Conservation (phyloP, 2,888 invertebrate species). For the Leptogaster cylindrica region DNA sequence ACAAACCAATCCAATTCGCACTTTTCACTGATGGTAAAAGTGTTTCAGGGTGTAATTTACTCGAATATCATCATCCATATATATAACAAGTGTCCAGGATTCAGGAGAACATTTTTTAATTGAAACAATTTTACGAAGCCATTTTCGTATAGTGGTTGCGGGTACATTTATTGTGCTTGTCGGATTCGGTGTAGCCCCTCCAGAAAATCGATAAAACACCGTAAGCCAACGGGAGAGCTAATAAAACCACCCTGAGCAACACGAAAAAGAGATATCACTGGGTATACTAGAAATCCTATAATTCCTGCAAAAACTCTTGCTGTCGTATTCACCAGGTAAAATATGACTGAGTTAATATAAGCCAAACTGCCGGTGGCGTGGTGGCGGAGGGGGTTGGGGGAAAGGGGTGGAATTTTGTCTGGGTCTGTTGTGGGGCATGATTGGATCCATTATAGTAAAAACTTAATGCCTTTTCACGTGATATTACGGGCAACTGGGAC, state of each 20-base stretch:
- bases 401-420: background rate
- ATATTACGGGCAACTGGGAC: no score
- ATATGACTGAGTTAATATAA: constrained; percentile 29
- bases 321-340: constrained; percentile 8
- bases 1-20: no score
- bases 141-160: background rate
- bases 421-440: constrained; percentile 3
- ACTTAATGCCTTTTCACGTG: constrained; percentile 19
- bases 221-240: constrained; percentile 20
- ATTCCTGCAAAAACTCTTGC: constrained; percentile 5
- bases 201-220: constrained; percentile 33
- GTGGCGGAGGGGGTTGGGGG: no score
- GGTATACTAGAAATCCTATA: background rate
- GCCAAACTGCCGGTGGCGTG: background rate
- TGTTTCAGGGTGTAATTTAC: no score
- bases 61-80: no score
- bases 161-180: constrained; percentile 31
- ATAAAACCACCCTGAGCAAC: constrained; percentile 25
- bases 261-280: background rate
- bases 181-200: background rate
- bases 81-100: no score
- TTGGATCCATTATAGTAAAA: constrained; percentile 23
- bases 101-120: constrained; percentile 16
- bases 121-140: constrained; percentile 10
- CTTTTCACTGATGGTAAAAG: no score